phyloP scores from a whole-genome alignment of 2,797 vertebrate genomes.

The Tenualosa thibaudeaui region DNA sequence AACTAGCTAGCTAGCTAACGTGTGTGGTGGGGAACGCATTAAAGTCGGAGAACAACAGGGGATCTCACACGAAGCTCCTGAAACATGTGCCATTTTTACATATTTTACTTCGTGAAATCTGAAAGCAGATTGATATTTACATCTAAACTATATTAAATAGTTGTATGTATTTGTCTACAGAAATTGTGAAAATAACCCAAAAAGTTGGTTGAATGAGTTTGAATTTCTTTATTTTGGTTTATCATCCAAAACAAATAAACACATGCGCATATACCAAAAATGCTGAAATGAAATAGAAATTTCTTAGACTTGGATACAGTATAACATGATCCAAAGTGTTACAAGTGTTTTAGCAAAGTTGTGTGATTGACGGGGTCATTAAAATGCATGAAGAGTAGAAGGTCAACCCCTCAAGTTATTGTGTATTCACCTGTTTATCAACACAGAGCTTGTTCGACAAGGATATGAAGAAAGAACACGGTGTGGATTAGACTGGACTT shows the following conservation, averaged over 20 bases:
- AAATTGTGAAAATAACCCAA: neutral
- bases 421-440: neutral
- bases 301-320: neutral
- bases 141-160: neutral
- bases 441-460: constrained; percentile 31
- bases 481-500: constrained; percentile 33
- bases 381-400: neutral
- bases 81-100: constrained; percentile 54
- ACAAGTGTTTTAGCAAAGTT: neutral
- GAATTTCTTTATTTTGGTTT: neutral
- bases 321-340: neutral
- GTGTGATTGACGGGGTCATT: neutral
- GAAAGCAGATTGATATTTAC: neutral
- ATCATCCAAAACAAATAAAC: neutral
- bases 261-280: neutral
- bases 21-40: constrained; percentile 35
- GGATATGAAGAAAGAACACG: constrained; percentile 38
- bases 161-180: neutral
- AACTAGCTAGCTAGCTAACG: constrained; percentile 17
- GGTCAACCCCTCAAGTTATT: neutral
- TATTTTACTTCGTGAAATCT: neutral
- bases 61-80: constrained; percentile 26
- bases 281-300: neutral
- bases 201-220: neutral
- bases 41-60: constrained; percentile 61